phyloP scores from a whole-genome alignment of 1,140 invertebrate genomes.

The Drosophila melanica region DNA sequence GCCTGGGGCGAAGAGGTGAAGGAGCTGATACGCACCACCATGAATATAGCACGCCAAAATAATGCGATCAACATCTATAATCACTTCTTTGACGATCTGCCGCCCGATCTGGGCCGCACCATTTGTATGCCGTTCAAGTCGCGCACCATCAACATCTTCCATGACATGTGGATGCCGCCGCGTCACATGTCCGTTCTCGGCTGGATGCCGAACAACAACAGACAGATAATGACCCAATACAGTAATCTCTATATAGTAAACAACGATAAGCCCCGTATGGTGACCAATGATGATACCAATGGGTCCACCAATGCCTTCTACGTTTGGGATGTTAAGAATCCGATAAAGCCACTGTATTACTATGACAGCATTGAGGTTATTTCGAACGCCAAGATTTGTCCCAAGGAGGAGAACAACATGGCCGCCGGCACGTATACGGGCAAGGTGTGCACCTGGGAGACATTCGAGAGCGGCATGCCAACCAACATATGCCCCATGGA shows the following conservation, averaged over 20 bases:
- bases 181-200: constrained; percentile 89
- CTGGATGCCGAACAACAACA: constrained; percentile 92
- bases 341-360: constrained; percentile 89
- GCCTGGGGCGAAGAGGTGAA: constrained; percentile 85
- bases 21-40: constrained; percentile 51
- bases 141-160: constrained; percentile 61
- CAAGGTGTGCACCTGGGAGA: constrained; percentile 91
- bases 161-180: constrained; percentile 85
- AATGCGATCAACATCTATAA: constrained; percentile 96
- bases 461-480: constrained; percentile 86
- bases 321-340: constrained; percentile 95
- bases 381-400: constrained; percentile 92
- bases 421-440: constrained; percentile 93
- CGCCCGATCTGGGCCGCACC: constrained; percentile 43
- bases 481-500: constrained; percentile 86
- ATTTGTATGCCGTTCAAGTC: constrained; percentile 52
- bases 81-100: constrained; percentile 90
- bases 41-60: constrained; percentile 91
- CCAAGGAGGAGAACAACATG: constrained; percentile 91
- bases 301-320: constrained; percentile 86
- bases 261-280: constrained; percentile 1
- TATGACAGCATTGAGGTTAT: constrained; percentile 88
- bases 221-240: constrained; percentile 91
- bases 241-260: constrained; percentile 65
- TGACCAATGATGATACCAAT: constrained; percentile 83